Percentiles rank a stretch among this genome's conserved stretches.
Conservation (phyloP, 2,888 invertebrate genomes). For the Melanostoma mellinum region DNA sequence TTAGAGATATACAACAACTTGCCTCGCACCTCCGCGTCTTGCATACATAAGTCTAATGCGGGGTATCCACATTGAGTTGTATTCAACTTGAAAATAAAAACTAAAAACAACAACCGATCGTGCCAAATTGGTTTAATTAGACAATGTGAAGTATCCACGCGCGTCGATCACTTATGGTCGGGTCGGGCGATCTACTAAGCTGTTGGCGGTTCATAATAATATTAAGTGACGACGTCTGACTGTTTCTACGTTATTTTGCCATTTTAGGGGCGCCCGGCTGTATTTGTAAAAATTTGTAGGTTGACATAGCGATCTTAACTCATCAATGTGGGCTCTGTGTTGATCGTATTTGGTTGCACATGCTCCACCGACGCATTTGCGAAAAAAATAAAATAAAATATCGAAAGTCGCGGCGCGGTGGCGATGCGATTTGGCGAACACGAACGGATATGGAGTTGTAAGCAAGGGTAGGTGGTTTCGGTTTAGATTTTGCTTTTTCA, state of each 20-base stretch:
- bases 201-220: slow-evolving; percentile 51
- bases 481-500: slow-evolving; percentile 16
- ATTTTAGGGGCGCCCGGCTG: slow-evolving; percentile 59
- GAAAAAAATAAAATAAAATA: slow-evolving; percentile 27
- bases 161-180: slow-evolving; percentile 62
- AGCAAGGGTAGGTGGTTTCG: slow-evolving; percentile 53
- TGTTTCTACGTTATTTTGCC: slow-evolving; percentile 55
- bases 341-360: slow-evolving; percentile 64
- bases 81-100: slow-evolving; percentile 25
- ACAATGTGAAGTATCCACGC: slow-evolving; percentile 70
- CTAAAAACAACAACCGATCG: slow-evolving; percentile 45
- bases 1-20: slow-evolving; percentile 44
- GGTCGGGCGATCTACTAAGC: slow-evolving; percentile 55
- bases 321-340: slow-evolving; percentile 60
- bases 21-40: slow-evolving; percentile 59
- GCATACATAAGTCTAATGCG: slow-evolving; percentile 64
- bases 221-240: slow-evolving; percentile 49
- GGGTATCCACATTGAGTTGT: slow-evolving; percentile 57
- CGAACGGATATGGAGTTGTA: slow-evolving; percentile 48
- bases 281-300: slow-evolving; percentile 53
- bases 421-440: not conserved
- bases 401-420: slow-evolving; percentile 21
- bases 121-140: slow-evolving; percentile 73
- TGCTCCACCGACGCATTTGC: slow-evolving; percentile 57
- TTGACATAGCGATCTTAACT: slow-evolving; percentile 47